Percentiles rank a stretch among this genome's conserved stretches.
Evolutionary conservation across 2,888 invertebrate species (phyloP).

Genomic region (Rhopalosiphum nymphaeae): DNA sequence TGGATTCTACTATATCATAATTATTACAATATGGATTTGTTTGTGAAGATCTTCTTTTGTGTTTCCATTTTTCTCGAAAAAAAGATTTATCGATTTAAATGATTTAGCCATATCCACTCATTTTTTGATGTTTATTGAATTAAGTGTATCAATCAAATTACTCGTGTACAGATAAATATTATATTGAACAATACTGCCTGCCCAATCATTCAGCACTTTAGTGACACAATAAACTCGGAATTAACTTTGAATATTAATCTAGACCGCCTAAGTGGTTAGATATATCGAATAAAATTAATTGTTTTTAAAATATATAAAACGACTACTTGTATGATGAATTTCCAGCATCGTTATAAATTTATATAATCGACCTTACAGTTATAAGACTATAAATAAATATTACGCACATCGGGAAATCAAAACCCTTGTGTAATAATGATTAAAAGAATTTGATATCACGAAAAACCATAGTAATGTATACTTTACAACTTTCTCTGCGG

Average conservation of each 20-base stretch:
- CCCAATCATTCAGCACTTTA: not conserved
- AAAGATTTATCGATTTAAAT: not conserved
- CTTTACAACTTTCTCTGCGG: slow-evolving; percentile 15
- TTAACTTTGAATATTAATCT: not conserved
- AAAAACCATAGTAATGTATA: not conserved
- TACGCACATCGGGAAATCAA: not conserved
- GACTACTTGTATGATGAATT: not conserved
- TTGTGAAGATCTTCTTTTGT: not conserved
- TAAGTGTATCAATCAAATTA: not conserved
- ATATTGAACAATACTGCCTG: not conserved
- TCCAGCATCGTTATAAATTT: not conserved
- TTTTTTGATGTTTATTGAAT: not conserved
- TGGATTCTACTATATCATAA: too few relatives aligned
- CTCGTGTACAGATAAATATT: not conserved
- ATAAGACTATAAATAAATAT: not conserved
- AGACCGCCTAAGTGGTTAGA: not conserved
- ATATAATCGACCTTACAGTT: not conserved
- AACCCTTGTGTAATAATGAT: slow-evolving; percentile 1
- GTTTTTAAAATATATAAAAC: not conserved
- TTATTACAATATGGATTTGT: not conserved
- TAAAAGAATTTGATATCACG: not conserved
- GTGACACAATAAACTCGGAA: not conserved
- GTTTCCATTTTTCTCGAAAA: not conserved
- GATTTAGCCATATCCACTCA: not conserved
- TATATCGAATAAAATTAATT: not conserved